These are phyloP conservation scores for Notospermus geniculatus DNA, from an alignment of 1,140 invertebrate genomes.

Conservation along the genomic window DNA sequence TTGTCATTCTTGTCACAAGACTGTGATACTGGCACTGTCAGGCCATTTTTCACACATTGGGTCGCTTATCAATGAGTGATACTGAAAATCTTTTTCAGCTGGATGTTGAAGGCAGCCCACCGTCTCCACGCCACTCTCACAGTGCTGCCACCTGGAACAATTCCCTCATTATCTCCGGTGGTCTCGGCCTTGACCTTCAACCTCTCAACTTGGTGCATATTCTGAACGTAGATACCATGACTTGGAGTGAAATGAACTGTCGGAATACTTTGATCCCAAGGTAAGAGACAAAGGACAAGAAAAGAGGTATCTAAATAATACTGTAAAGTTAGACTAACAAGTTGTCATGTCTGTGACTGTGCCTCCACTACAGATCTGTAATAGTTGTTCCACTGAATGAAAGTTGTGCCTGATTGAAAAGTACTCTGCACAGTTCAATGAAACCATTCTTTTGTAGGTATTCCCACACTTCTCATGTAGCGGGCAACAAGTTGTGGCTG, in stretches of 20 bases:
- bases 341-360: too few relatives aligned
- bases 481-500: constrained; percentile 47
- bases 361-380: too few relatives aligned
- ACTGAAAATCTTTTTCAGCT: constrained; percentile 10
- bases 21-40: too few relatives aligned
- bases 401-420: too few relatives aligned
- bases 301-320: too few relatives aligned
- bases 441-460: constrained; percentile 33
- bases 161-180: constrained; percentile 52
- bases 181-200: constrained; percentile 41
- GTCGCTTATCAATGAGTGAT: constrained; percentile 16
- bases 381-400: too few relatives aligned
- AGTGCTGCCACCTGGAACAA: constrained; percentile 36
- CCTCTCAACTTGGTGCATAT: constrained; percentile 43
- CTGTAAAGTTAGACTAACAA: too few relatives aligned
- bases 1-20: too few relatives aligned
- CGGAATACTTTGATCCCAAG: constrained; percentile 29
- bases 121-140: constrained; percentile 49
- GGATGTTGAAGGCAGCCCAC: constrained; percentile 13
- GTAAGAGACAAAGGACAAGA: too few relatives aligned
- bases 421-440: too few relatives aligned
- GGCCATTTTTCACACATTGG: too few relatives aligned
- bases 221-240: constrained; percentile 32
- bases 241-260: constrained; percentile 33
- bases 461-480: constrained; percentile 52